Evolutionary conservation across 2,113 vertebrate genomes (phyloP).

Genomic region (Ictidomys tridecemlineatus): DNA sequence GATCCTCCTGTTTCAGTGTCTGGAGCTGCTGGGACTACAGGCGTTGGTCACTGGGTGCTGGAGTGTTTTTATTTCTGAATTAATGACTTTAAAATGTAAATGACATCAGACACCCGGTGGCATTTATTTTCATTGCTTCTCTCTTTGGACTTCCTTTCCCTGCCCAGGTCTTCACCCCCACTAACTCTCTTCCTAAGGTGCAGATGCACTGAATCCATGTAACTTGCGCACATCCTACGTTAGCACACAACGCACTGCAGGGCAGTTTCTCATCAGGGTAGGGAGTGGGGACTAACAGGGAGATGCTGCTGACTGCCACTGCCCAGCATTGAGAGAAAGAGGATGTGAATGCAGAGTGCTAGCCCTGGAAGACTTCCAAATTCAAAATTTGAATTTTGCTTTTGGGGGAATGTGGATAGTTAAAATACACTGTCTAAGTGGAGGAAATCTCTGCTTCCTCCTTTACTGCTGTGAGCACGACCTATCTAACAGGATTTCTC

Average conservation of each 20-base stretch:
- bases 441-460: neutral
- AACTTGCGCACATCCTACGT: accelerated
- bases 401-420: neutral
- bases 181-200: neutral
- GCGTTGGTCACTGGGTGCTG: too few relatives aligned
- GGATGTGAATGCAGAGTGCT: neutral
- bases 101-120: neutral
- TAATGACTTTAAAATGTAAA: neutral
- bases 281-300: too few relatives aligned
- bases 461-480: neutral
- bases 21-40: too few relatives aligned
- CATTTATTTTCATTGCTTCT: neutral
- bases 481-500: neutral
- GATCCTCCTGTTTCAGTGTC: too few relatives aligned
- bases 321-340: neutral
- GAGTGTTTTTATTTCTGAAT: neutral
- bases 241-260: neutral
- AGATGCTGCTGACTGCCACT: neutral
- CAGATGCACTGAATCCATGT: neutral
- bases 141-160: neutral
- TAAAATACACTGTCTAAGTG: neutral
- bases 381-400: too few relatives aligned
- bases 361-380: neutral
- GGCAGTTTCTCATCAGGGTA: accelerated
- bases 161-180: neutral